Evolutionary conservation across 2,888 invertebrate genomes (phyloP).

Genomic region (Melanchra persicariae): DNA sequence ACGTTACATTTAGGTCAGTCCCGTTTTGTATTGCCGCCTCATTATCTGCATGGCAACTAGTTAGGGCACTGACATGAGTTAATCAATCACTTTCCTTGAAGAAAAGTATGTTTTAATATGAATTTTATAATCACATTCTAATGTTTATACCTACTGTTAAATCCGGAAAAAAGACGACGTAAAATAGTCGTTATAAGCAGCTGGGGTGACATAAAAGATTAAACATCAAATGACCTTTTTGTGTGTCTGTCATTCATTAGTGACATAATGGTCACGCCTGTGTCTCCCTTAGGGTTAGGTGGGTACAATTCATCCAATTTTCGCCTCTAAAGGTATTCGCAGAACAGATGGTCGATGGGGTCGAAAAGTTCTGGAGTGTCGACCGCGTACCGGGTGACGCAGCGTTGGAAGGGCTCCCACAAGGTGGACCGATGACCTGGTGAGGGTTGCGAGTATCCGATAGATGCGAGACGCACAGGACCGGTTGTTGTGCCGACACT

Average conservation of each 20-base stretch:
- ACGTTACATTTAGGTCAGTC: slow-evolving; percentile 36
- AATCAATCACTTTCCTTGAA: background rate
- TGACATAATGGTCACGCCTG: slow-evolving; percentile 19
- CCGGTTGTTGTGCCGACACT: no score
- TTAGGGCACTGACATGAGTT: background rate
- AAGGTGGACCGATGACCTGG: no score
- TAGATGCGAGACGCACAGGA: no score
- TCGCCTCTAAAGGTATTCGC: slow-evolving; percentile 3
- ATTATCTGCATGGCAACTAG: slow-evolving; percentile 29
- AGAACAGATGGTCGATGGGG: no score
- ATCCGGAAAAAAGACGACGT: background rate
- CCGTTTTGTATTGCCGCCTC: slow-evolving; percentile 5
- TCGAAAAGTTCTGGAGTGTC: no score
- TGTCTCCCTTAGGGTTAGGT: slow-evolving; percentile 10
- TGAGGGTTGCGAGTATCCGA: no score
- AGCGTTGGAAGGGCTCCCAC: no score
- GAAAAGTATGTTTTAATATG: slow-evolving; percentile 1
- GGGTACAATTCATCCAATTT: slow-evolving; percentile 7
- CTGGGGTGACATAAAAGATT: slow-evolving; percentile 5
- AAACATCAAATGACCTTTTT: slow-evolving; percentile 15
- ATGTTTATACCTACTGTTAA: background rate
- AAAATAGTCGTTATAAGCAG: background rate
- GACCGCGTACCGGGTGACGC: no score
- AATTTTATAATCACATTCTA: background rate
- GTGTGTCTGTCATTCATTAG: slow-evolving; percentile 20